Base-by-base conservation (phyloP, 2,888 invertebrate species). In the Drosophila recens region DNA sequence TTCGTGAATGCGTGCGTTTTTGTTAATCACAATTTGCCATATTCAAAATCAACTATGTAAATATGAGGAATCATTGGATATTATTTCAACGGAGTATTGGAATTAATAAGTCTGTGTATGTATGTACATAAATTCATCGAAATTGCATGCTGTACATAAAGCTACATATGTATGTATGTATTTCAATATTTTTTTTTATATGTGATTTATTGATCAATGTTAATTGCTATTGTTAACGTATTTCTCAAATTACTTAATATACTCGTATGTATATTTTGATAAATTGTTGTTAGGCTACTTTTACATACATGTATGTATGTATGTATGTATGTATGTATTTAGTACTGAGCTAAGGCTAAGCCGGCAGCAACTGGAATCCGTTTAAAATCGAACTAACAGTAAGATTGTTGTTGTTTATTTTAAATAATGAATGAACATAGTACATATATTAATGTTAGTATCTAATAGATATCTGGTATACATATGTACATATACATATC, bases 351-450 rank as follows among this genome's bases (percentile, higher is more conserved):
- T 58, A 52, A 43, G 36, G 27, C 34, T 67, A 42, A 36, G 40
- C 17, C 69, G 36, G 33, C 46, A 68, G 45, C 40, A 58, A 17
- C 23, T 54, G 43, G 48, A 59, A 48, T 43, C 48, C 48, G 20
- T 42, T 30, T 17, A 36, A 33, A 53, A 38, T 15, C 10, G 15
- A 48, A 54, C 15, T 11, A 36, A 51, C n/a, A 23, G 38, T 38
- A 20, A 38, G 38, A 64, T 38, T 48, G 10, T 36, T 48, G 10
- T 36, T 46, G 15, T 27, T 15, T 23, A 33, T 38, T 15, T 65
- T 20, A 23, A 57, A 33, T 40, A 33, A 43, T 42, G 17, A n/a
- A 48, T 48, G 40, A 23, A 54, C 20, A 33, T 51, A 27, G 27
- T 27, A 61, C 51, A 42, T 8, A 42, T 8, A 43, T n/a, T 38